Evolutionary conservation across 2,797 vertebrate species (phyloP).

Genomic region (Lycodopsis pacificus): DNA sequence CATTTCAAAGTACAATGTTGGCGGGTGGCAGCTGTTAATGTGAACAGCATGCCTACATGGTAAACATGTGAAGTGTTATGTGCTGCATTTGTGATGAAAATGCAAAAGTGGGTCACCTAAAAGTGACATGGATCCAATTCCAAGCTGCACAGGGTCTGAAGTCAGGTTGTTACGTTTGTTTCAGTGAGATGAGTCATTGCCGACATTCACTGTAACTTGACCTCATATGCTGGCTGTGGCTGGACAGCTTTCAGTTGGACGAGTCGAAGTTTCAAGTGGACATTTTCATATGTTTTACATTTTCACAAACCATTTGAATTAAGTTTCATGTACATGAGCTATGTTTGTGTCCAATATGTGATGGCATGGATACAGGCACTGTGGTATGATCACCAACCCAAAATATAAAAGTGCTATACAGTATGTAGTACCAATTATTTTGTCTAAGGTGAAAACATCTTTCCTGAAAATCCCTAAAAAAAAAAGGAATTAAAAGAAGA

Average conservation of each 20-base stretch:
- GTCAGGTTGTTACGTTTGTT: constrained; percentile 1
- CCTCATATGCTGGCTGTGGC: constrained; percentile 5
- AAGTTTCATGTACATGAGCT: background rate
- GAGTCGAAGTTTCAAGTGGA: background rate
- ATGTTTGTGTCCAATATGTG: constrained; percentile 2
- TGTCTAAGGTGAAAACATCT: background rate
- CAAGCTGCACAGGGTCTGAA: background rate
- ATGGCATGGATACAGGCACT: background rate
- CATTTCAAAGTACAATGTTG: constrained; percentile 22
- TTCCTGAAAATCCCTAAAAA: background rate
- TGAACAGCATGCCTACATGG: constrained; percentile 6
- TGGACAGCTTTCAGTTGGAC: constrained; percentile 41
- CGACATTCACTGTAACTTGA: constrained; percentile 45
- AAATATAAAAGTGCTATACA: background rate
- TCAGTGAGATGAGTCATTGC: constrained; percentile 26
- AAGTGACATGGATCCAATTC: constrained; percentile 20
- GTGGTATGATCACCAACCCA: background rate
- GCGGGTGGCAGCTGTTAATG: constrained; percentile 23
- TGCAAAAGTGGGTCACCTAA: constrained; percentile 10
- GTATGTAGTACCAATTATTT: background rate
- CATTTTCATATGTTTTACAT: constrained; percentile 16
- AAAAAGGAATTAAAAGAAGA: background rate
- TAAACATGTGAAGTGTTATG: constrained; percentile 1
- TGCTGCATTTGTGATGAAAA: constrained; percentile 5
- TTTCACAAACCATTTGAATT: constrained; percentile 10